Conservation (phyloP, 2,888 invertebrate genomes). For the Abscondita cerata region DNA sequence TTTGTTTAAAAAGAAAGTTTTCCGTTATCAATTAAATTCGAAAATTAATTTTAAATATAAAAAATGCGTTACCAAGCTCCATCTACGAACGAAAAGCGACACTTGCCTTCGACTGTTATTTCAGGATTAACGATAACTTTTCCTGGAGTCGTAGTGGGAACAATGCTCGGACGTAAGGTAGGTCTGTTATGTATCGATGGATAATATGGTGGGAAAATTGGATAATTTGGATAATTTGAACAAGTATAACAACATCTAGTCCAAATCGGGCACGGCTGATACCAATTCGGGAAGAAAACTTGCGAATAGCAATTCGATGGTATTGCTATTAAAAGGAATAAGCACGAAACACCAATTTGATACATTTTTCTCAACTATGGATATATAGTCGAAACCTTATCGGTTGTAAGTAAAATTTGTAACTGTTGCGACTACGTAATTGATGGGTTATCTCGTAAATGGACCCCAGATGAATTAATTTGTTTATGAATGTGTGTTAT, state of each 20-base stretch:
- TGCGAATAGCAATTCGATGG: background rate
- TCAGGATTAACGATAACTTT: background rate
- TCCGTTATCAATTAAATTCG: no score
- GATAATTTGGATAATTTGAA: background rate
- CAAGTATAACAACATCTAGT: background rate
- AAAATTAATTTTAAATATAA: no score
- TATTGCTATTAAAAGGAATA: background rate
- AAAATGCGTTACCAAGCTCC: no score
- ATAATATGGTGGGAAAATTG: background rate
- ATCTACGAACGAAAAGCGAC: no score
- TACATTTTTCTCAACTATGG: conserved; percentile 5
- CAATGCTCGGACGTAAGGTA: no score
- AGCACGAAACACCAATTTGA: background rate
- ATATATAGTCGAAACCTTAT: background rate
- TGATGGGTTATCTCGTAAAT: background rate
- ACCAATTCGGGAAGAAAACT: background rate
- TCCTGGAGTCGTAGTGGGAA: background rate
- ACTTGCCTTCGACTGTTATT: background rate
- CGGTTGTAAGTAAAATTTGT: background rate
- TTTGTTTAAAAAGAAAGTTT: no score
- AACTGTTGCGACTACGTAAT: no score
- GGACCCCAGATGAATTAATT: background rate
- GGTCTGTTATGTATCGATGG: background rate
- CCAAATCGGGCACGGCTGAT: background rate
- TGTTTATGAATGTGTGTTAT: no score